Base-by-base conservation (phyloP, 2,113 vertebrate species). In the Mirza zaza region DNA sequence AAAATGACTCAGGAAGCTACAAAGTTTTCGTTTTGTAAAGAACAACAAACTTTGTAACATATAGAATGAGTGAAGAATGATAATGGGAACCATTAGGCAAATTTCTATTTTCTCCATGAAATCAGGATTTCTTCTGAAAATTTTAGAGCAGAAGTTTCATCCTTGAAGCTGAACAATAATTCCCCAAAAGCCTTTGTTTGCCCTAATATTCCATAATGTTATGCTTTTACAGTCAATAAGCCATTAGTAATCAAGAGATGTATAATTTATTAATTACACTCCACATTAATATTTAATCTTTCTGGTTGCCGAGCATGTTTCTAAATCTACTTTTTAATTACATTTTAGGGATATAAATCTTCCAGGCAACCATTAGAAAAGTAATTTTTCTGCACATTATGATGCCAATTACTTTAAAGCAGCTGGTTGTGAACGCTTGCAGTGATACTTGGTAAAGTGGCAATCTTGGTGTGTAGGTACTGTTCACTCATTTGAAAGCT, bases 181-280 rank as follows among this genome's bases (percentile, higher is more conserved):
- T 98, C 98, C 97, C 98, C 98, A 97, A 98, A 99, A 99, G 98
- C 98, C 90, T 98, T 98, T 98, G 98, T 98, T 99, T 98, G 98
- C 97, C 98, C 98, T 99, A 98, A 99, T 98, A 99, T 99, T 98
- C 98, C 98, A 98, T 99, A 98, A 99, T 98, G 98, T 98, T 98
- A 97, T 98, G 98, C 98, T 99, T 98, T 99, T 98, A 98, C 98
- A 99, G 99, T 99, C 99, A 98, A 99, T 99, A 99, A 99, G 97
- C 99, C 99, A 99, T 99, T 99, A 99, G 99, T 99, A 99, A 99
- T 99, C 99, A 99, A 99, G 98, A 98, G 98, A 98, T 98, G 98
- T 98, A 99, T 99, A 98, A 99, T 99, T 99, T 99, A 99, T 99
- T 99, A 99, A 99, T 99, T 99, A 99, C 98, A 98, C 98, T 98